Base-by-base conservation (phyloP, 2,797 vertebrate genomes). In the Cottoperca gobio region DNA sequence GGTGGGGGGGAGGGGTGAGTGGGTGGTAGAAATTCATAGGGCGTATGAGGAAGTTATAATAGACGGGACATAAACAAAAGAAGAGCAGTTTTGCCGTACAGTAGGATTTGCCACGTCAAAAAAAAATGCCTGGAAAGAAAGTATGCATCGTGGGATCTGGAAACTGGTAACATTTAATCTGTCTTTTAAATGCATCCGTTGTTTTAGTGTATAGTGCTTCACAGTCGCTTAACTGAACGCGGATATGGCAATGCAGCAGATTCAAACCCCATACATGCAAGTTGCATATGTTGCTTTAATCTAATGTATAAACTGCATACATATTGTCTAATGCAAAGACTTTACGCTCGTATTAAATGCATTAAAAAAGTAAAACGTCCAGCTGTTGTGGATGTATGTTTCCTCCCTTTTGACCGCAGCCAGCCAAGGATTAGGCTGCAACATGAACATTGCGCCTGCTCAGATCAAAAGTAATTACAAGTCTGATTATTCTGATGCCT, bases 71-170 rank as follows among this genome's bases (percentile, higher is more conserved):
- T 4, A 43, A 52, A 55, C 16, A 5, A 23, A 70, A 63, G 21
- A 72, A 19, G n/a, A n/a, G n/a, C 43, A 26, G 24, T 5, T 17
- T 5, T 13, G 23, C 0, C 14, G 23, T 50, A n/a, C 14, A 46
- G n/a, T 0, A 3, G 21, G 28, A 23, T 8, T 19, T 19, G 1
- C 11, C 24, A 5, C 53, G 16, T 4, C 3, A 4, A n/a, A n/a
- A n/a, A n/a, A 87, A 73, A 63, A 94, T 94, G 93, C 88, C 93
- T 42, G 90, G 52, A 16, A 92, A 86, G 67, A 95, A 93, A 83
- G 91, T 96, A 53, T 95, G 94, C 93, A 95, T 96, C 89, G 85
- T 96, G 19, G 93, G 92, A 75, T 94, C 93, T 37, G 93, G 93
- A 65, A 94, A 94, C 79, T 94, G 93, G 93, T 93, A 93, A 92